Conservation (phyloP, 2,113 vertebrate species). For the Nycticebus coucang region DNA sequence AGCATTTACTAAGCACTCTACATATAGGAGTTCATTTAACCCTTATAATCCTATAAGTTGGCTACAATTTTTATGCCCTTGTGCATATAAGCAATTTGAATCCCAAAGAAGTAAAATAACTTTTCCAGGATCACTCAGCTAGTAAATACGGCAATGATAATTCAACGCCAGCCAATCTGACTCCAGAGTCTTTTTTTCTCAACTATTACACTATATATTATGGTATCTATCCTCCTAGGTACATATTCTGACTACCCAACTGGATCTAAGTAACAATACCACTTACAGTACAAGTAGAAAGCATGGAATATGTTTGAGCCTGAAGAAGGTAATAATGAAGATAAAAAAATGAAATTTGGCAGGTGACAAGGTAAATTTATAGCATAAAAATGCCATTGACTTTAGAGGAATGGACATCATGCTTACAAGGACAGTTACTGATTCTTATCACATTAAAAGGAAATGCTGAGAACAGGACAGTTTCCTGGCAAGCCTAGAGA, state of each 20-base stretch:
- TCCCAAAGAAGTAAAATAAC: not conserved
- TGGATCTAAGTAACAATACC: not conserved
- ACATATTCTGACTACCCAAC: not conserved
- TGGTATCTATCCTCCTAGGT: not conserved
- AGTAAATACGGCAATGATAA: not conserved
- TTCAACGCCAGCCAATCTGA: not conserved
- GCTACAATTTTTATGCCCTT: not conserved
- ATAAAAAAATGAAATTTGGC: constrained; percentile 37
- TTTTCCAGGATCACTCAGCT: not conserved
- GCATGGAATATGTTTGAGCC: not conserved
- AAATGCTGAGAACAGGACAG: too few species aligned
- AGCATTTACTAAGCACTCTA: not conserved
- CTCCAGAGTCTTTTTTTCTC: not conserved
- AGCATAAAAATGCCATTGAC: not conserved
- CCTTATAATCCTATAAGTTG: not conserved
- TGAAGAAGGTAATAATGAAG: not conserved
- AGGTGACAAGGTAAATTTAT: constrained; percentile 3
- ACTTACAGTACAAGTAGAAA: constrained; percentile 15
- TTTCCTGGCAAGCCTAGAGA: too few species aligned
- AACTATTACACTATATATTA: not conserved
- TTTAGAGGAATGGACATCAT: too few species aligned
- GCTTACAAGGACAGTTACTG: too few species aligned
- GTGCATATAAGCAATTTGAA: not conserved
- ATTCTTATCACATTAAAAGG: too few species aligned
- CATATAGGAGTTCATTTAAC: not conserved